Base-by-base conservation (phyloP, 2,888 invertebrate species). In the Phyllotreta striolata region DNA sequence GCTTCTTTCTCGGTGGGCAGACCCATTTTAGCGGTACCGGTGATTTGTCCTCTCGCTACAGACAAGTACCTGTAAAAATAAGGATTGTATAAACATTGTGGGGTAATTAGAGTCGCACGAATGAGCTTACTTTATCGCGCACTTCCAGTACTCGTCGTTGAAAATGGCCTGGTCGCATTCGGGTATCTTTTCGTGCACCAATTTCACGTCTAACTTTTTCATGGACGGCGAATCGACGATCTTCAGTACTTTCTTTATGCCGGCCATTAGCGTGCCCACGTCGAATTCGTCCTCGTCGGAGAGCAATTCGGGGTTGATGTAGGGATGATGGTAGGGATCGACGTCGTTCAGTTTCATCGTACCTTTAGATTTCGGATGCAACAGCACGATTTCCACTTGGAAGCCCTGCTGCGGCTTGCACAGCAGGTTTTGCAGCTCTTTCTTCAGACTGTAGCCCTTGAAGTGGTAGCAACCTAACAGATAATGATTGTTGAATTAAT, bases 281-380 rank as follows among this genome's bases (percentile, higher is more conserved):
- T 93, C 93, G 13, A 72, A 57, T n/a, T 77, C 76, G 41, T 78
- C 80, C n/a, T 84, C 83, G 74, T 91, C 86, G 0, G 86, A 84
- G 64, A 94, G 85, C 77, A 95, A 95, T 73, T 95, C 92, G 0
- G 93, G 90, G 72, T 91, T 88, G 71, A 96, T 87, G n/a, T 87
- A 81, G 0, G 95, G 94, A 71, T 89, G 87, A 39, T 89, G 87
- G 47, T 88, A 85, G 0, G 94, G 92, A 81, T 95, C 87, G 24
- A 83, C 87, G 43, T 89, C 88, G 72, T 85, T 87, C 9, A 96
- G 83, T 76, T 85, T 86, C 0, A 93, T 72, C 4, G 85, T 83
- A 0, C 93, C 93, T 13, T 84, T 83, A 9, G 93, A 93, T 76
- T 88, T 86, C 0, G 93, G 93, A 75, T 91, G 87, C 55, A 92